Conservation (phyloP, 2,113 vertebrate species). For the Colaptes auratus region DNA sequence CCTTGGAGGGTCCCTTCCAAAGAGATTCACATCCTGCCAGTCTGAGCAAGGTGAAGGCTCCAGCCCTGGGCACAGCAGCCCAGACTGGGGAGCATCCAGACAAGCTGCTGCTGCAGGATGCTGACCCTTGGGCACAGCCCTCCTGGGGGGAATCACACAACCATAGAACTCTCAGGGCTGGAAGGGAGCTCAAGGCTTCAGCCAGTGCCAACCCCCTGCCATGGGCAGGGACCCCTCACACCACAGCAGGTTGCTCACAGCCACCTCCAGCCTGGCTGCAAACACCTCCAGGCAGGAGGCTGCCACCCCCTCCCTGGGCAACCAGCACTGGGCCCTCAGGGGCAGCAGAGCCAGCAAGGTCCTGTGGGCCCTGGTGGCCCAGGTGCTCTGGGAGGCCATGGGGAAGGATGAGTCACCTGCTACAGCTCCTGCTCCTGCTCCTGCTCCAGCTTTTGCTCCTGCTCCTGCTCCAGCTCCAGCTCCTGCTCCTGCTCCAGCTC, state of each 20-base stretch:
- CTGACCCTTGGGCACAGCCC: rapidly evolving
- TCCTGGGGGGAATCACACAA: not conserved
- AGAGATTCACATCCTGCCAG: too few relatives aligned
- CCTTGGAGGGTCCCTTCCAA: too few relatives aligned
- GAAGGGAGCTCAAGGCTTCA: too few relatives aligned
- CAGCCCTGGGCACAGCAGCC: not conserved
- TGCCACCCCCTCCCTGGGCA: too few relatives aligned
- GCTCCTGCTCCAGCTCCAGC: too few relatives aligned
- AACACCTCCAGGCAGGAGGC: too few relatives aligned
- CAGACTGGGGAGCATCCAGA: not conserved
- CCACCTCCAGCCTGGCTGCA: too few relatives aligned
- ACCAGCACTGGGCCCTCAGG: rapidly evolving
- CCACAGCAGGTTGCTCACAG: too few relatives aligned
- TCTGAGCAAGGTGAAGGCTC: not conserved
- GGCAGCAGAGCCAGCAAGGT: not conserved
- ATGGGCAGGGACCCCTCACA: too few relatives aligned
- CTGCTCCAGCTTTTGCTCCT: too few relatives aligned
- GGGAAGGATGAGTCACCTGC: not conserved
- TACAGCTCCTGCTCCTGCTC: not conserved
- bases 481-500: not conserved
- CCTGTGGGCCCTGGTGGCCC: not conserved
- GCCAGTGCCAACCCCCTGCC: too few relatives aligned
- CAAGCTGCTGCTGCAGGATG: not conserved
- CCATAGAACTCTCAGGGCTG: too few relatives aligned
- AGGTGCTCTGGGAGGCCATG: not conserved